A percentile compares a stretch with the other conserved stretches of the same genome.
Evolutionary conservation across 2,113 vertebrate species (phyloP).

Genomic region (Synchiropus splendidus): DNA sequence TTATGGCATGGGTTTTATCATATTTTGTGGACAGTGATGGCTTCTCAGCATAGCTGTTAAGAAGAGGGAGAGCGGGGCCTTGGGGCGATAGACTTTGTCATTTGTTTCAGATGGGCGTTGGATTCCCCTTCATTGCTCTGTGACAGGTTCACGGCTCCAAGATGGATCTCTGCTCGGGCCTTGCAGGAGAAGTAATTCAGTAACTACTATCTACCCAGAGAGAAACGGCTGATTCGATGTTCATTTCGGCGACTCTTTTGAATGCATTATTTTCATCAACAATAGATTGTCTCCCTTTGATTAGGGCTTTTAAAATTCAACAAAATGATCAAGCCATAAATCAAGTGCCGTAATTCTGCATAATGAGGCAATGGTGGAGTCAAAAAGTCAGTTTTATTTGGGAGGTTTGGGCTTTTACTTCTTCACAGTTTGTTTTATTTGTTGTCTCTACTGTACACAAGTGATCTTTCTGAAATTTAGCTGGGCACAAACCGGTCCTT

Average conservation of each 20-base stretch:
- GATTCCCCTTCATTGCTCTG: conserved; percentile 64
- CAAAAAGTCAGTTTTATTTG: no score
- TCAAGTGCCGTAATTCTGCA: conserved; percentile 40
- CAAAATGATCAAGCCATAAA: conserved; percentile 14
- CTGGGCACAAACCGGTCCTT: no score
- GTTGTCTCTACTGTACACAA: no score
- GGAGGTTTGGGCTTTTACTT: no score
- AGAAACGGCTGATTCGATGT: conserved; percentile 27
- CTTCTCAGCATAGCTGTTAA: conserved; percentile 77
- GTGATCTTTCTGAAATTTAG: no score
- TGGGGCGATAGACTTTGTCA: conserved; percentile 82
- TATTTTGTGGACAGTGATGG: conserved; percentile 81
- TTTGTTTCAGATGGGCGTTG: conserved; percentile 71
- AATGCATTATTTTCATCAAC: conserved; percentile 15
- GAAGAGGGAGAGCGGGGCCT: conserved; percentile 67
- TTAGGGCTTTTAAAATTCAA: conserved; percentile 17
- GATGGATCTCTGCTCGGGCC: conserved; percentile 61
- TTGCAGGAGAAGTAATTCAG: conserved; percentile 59
- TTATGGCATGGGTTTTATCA: conserved; percentile 85
- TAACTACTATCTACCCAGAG: conserved; percentile 60
- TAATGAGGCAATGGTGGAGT: conserved; percentile 25
- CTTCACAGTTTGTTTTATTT: no score
- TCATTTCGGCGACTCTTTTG: conserved; percentile 17
- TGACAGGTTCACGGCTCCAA: conserved; percentile 64
- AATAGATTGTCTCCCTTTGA: conserved; percentile 17